Evolutionary conservation across 2,113 vertebrate species (phyloP).

Genomic region (Tiliqua scincoides): DNA sequence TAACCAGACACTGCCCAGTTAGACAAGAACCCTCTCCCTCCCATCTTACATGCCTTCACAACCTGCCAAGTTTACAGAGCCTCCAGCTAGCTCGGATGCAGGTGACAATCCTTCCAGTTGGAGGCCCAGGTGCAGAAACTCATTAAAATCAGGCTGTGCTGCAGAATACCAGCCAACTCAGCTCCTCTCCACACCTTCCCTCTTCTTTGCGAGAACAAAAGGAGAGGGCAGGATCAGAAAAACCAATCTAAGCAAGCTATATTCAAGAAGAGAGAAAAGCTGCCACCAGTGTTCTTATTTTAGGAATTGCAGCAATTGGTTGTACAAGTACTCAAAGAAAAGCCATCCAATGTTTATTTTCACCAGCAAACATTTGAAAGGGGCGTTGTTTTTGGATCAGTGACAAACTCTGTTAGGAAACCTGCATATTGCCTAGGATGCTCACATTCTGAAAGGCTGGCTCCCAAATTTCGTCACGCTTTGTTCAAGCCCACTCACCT

Average conservation of each 20-base stretch:
- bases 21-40: constrained; percentile 32
- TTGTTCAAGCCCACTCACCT: background rate
- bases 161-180: background rate
- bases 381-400: background rate
- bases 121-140: constrained; percentile 60
- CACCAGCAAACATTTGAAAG: background rate
- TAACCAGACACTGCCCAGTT: background rate
- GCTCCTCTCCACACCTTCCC: constrained; percentile 40
- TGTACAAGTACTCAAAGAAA: constrained; percentile 12
- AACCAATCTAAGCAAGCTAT: constrained; percentile 10
- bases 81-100: constrained; percentile 44
- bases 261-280: background rate
- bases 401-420: background rate
- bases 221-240: constrained; percentile 33
- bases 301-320: constrained; percentile 4
- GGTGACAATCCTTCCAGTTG: constrained; percentile 43
- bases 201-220: constrained; percentile 57
- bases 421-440: background rate
- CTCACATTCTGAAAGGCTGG: background rate
- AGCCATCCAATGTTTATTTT: background rate
- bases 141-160: constrained; percentile 46
- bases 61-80: constrained; percentile 55
- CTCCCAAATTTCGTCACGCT: background rate
- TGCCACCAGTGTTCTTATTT: background rate
- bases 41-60: constrained; percentile 41